Base-by-base conservation (phyloP, 2,888 invertebrate genomes). In the Xiphydria camelus region DNA sequence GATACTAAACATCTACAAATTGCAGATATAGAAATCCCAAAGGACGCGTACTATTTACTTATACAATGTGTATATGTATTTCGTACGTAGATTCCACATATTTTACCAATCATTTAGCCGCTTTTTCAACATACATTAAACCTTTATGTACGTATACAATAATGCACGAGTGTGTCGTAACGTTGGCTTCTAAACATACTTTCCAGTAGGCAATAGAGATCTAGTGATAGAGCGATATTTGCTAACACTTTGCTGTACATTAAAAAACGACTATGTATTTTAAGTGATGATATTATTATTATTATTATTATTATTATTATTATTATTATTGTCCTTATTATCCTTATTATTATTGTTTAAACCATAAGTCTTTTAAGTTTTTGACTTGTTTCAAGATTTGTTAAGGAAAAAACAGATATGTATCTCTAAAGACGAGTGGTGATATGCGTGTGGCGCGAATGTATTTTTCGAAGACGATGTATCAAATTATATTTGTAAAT, bases 401-500 rank as follows among this genome's bases (percentile, higher is more conserved):
- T 63, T 61, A 60, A 47, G 49, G 44, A 49, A 39, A 50, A 47
- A 42, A 31, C 47, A 49, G 23, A 53, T 47, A 34, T 7, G 19
- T 15, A 44, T 44, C 38, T 38, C 32, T 45, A 45, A 32, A 44
- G 38, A 44, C 25, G 37, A 60, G 47, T 51, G 56, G 58, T 61
- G 59, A 59, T 60, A 55, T 47, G 57, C 59, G 61, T 55, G 55
- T 54, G 55, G 53, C 59, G 57, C 58, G 61, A 67, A 66, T 72
- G 70, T 72, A 73, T 71, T 73, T 72, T 72, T 70, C 49, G 61
- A 67, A 51, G 55, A 62, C 44, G 55, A 61, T 62, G 62, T 67
- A 69, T 69, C 59, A 67, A 70, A 69, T 67, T 64, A 71, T 72
- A 70, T 65, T 70, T 74, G 70, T 74, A 73, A 71, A 73, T 69